Percentiles rank a stretch among this genome's conserved stretches.
Conservation (phyloP, 2,888 invertebrate genomes). For the Hirtodrosophila histrioides region DNA sequence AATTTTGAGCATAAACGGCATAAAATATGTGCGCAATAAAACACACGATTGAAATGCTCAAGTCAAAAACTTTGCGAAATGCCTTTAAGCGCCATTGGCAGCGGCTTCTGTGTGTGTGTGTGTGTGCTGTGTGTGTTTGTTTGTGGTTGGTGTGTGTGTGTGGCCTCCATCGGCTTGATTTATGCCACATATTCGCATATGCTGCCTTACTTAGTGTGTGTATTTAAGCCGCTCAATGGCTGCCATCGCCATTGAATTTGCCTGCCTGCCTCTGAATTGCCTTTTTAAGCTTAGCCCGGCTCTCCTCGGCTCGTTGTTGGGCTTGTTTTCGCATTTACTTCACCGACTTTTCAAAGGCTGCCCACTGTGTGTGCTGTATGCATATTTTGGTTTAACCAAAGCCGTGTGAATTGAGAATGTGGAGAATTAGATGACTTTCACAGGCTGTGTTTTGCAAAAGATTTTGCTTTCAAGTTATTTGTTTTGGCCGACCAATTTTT, state of each 20-base stretch:
- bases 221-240: constrained; percentile 73
- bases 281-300: constrained; percentile 58
- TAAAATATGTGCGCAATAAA: constrained; percentile 79
- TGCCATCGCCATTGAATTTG: constrained; percentile 68
- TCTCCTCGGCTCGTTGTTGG: constrained; percentile 31
- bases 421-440: constrained; percentile 66
- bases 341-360: constrained; percentile 60
- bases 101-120: constrained; percentile 16
- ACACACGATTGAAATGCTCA: constrained; percentile 78
- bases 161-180: constrained; percentile 57
- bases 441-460: constrained; percentile 33
- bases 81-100: constrained; percentile 74
- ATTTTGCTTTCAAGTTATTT: constrained; percentile 65
- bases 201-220: constrained; percentile 46
- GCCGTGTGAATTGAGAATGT: constrained; percentile 57
- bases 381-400: constrained; percentile 38
- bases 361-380: constrained; percentile 30
- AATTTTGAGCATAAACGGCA: constrained; percentile 79
- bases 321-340: constrained; percentile 65
- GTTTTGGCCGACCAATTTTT: constrained; percentile 64
- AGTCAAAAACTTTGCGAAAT: constrained; percentile 76
- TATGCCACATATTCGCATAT: constrained; percentile 65
- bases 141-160: constrained; percentile 18
- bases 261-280: constrained; percentile 67
- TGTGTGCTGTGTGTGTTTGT: constrained; percentile 13